phyloP scores from a whole-genome alignment of 2,113 vertebrate genomes.

The Macquaria ambigua region DNA sequence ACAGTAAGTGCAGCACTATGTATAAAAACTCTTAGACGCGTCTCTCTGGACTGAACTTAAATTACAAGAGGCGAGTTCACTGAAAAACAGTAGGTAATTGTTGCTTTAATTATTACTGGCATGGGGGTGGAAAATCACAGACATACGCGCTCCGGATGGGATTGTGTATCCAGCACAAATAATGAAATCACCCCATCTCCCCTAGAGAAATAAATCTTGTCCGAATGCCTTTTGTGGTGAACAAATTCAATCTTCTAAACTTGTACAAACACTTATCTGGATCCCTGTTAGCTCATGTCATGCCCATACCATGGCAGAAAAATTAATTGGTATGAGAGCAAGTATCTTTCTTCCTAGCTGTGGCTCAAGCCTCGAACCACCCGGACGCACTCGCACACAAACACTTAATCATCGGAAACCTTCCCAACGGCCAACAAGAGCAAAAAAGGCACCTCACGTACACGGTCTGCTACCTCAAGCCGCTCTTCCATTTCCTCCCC shows the following conservation, averaged over 20 bases:
- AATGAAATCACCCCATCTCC: not conserved
- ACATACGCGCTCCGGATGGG: not conserved
- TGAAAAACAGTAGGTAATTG: not conserved
- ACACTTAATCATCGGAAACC: not conserved
- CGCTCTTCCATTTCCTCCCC: constrained; percentile 10
- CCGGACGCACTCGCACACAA: constrained; percentile 5
- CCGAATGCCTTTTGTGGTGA: not conserved
- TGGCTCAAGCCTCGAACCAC: not conserved
- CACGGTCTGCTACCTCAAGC: not conserved
- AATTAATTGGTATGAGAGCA: not conserved
- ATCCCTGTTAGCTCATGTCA: not conserved
- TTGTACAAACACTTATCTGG: not conserved
- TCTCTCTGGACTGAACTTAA: not conserved
- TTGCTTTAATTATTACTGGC: not conserved
- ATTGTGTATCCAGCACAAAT: not conserved
- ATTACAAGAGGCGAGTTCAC: not conserved
- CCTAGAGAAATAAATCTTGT: not conserved
- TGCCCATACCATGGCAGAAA: not conserved
- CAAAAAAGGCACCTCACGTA: not conserved
- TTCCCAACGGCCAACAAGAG: constrained; percentile 2
- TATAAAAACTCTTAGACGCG: too few relatives aligned
- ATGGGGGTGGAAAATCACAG: not conserved
- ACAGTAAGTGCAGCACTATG: not conserved
- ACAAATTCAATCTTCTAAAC: not conserved
- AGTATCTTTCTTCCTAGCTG: too few relatives aligned